Conservation (phyloP, 2,113 vertebrate genomes). For the Xerus inauris region DNA sequence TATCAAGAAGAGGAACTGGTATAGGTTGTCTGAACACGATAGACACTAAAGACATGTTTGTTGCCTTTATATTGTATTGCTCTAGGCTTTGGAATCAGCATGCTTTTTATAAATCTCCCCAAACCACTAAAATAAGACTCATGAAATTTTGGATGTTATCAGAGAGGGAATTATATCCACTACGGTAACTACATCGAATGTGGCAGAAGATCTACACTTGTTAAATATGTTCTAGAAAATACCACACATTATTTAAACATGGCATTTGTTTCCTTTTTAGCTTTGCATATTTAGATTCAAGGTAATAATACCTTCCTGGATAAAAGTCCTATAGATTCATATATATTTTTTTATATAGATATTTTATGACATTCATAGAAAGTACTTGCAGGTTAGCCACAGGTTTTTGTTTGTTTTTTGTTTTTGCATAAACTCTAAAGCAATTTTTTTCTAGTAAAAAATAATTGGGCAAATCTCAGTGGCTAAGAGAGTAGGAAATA, state of each 20-base stretch:
- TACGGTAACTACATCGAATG: background rate
- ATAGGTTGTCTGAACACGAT: background rate
- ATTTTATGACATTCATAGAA: conserved; percentile 77
- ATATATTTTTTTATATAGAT: conserved; percentile 61
- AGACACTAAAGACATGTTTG: conserved; percentile 50
- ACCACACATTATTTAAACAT: background rate
- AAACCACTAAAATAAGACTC: conserved; percentile 52
- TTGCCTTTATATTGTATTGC: conserved; percentile 32
- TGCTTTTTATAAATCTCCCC: conserved; percentile 62
- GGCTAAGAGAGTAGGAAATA: conserved; percentile 62
- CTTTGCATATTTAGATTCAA: conserved; percentile 71
- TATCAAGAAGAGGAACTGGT: background rate
- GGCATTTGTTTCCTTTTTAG: conserved; percentile 24
- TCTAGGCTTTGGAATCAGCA: conserved; percentile 42
- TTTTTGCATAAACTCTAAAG: conserved; percentile 66
- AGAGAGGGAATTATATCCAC: background rate
- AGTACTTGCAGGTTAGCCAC: conserved; percentile 62
- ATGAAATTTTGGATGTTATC: conserved; percentile 41
- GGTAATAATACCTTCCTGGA: conserved; percentile 80
- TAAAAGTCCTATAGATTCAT: conserved; percentile 76
- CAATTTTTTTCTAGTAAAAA: conserved; percentile 54
- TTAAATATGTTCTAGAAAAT: conserved; percentile 15
- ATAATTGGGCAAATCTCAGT: conserved; percentile 65
- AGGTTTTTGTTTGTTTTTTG: background rate
- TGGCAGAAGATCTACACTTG: conserved; percentile 23